These are phyloP conservation scores for Rhopilema esculentum DNA, from an alignment of 30 jellyfish, hydroid and myxozoan genomes.

Conservation along the genomic window DNA sequence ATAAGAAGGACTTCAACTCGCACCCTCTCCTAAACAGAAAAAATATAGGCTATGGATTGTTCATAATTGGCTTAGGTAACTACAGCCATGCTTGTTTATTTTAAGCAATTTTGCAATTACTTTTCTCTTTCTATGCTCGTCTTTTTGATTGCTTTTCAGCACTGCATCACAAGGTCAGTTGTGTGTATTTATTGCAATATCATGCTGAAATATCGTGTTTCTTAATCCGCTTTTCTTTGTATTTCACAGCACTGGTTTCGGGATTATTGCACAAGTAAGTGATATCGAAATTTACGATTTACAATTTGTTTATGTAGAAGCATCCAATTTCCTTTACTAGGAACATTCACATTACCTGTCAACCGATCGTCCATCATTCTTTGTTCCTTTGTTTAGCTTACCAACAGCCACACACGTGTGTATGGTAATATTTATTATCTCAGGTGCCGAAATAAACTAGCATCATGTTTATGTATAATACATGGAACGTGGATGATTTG, in stretches of 20 bases:
- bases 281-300: not conserved
- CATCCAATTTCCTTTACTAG: no score
- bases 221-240: slow-evolving; percentile 38
- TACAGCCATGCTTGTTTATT: not conserved
- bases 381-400: slow-evolving; percentile 11
- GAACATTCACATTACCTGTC: slow-evolving; percentile 35
- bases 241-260: slow-evolving; percentile 45
- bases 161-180: not conserved
- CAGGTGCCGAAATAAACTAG: slow-evolving; percentile 16
- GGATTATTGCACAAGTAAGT: slow-evolving; percentile 66
- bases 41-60: slow-evolving; percentile 23
- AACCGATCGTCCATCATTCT: slow-evolving; percentile 49
- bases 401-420: slow-evolving; percentile 32
- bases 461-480: not conserved
- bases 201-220: slow-evolving; percentile 3
- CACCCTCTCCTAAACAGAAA: slow-evolving; percentile 12
- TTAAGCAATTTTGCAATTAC: not conserved
- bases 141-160: not conserved
- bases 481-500: not conserved
- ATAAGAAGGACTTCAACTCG: slow-evolving; percentile 8
- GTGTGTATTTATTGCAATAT: not conserved
- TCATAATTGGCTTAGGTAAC: slow-evolving; percentile 36
- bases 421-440: not conserved
- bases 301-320: no score
- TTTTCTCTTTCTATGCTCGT: not conserved